Conservation (phyloP, 2,888 invertebrate species). For the Rhabditoides inermis region DNA sequence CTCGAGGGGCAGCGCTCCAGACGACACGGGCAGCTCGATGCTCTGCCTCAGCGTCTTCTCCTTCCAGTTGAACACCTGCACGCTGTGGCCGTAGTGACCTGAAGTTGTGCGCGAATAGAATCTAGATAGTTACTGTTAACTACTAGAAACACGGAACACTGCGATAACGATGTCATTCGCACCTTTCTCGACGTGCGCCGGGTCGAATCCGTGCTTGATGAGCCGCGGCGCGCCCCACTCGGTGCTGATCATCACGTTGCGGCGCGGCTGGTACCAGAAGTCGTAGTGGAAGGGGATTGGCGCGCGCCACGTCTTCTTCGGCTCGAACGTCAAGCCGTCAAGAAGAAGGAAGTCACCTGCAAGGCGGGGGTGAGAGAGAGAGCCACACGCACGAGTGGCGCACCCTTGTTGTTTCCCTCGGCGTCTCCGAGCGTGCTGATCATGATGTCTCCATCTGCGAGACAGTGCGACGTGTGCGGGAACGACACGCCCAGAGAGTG, state of each 20-base stretch:
- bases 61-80: slow-evolving; percentile 85
- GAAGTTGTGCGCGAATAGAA: too few species aligned
- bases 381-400: too few species aligned
- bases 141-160: too few species aligned
- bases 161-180: too few species aligned
- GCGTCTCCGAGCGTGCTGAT: slow-evolving; percentile 86
- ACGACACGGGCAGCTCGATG: slow-evolving; percentile 71
- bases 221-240: slow-evolving; percentile 87
- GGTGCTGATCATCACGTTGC: slow-evolving; percentile 77
- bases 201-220: slow-evolving; percentile 65
- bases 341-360: slow-evolving; percentile 72
- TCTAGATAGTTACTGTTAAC: too few species aligned
- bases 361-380: slow-evolving; percentile 7
- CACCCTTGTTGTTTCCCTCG: slow-evolving; percentile 72
- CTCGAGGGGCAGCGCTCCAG: slow-evolving; percentile 82
- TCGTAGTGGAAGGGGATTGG: slow-evolving; percentile 75
- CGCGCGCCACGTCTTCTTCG: slow-evolving; percentile 60
- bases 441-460: slow-evolving; percentile 84
- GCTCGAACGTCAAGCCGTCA: slow-evolving; percentile 71
- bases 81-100: slow-evolving; percentile 69
- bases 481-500: slow-evolving; percentile 70
- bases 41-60: slow-evolving; percentile 71
- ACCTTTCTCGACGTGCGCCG: slow-evolving; percentile 55
- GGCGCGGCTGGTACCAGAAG: slow-evolving; percentile 63
- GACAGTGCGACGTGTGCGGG: slow-evolving; percentile 86